Evolutionary conservation across 2,113 vertebrate genomes (phyloP).

Genomic region (Epinephelus fuscoguttatus): DNA sequence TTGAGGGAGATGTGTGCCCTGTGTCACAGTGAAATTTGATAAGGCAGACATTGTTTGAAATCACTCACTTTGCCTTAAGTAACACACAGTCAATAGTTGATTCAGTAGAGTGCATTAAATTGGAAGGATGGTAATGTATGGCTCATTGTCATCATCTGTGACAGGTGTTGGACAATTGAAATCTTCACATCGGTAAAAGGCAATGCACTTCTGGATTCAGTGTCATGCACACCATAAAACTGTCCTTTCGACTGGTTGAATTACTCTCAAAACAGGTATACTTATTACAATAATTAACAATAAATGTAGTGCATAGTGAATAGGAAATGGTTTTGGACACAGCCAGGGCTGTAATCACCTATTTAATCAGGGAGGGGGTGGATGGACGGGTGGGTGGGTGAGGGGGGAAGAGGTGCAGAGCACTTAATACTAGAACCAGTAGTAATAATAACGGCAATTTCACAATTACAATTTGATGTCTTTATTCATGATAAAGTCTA

Average conservation of each 20-base stretch:
- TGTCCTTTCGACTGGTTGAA: neutral
- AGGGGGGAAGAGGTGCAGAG: too few relatives aligned
- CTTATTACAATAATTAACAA: neutral
- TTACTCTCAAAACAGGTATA: neutral
- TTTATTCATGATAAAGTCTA: too few relatives aligned
- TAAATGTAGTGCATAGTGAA: neutral
- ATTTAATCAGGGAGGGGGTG: too few relatives aligned
- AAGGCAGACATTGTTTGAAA: neutral
- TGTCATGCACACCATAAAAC: neutral
- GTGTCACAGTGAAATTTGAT: too few relatives aligned
- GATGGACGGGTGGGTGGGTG: too few relatives aligned
- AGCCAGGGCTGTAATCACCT: neutral
- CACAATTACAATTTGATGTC: too few relatives aligned
- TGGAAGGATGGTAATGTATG: neutral
- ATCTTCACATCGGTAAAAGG: neutral
- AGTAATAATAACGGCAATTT: too few relatives aligned
- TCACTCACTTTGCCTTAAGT: neutral
- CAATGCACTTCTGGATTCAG: neutral
- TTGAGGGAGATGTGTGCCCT: too few relatives aligned
- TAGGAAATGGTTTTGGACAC: neutral
- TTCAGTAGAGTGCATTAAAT: neutral
- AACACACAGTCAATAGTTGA: neutral
- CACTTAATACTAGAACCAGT: too few relatives aligned
- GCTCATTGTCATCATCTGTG: neutral
- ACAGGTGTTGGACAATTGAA: neutral